Conservation (phyloP, 2,888 invertebrate species). For the Eupelmus urozonus region DNA sequence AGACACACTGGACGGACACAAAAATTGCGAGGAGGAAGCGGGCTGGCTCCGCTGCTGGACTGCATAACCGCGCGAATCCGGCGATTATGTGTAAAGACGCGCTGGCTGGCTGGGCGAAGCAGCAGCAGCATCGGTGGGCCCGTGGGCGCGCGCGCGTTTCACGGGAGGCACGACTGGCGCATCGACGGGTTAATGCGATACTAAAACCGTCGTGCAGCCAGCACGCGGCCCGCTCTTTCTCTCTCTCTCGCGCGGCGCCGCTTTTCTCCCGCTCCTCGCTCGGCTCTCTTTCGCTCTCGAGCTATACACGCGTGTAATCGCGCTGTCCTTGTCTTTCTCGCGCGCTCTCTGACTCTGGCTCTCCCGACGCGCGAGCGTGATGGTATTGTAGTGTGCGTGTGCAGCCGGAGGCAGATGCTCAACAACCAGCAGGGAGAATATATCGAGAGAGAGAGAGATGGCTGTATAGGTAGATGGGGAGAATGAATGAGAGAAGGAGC, state of each 20-base stretch:
- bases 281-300: slow-evolving; percentile 5
- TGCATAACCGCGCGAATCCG: no score
- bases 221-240: slow-evolving; percentile 30
- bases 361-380: neutral
- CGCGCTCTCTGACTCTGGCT: neutral
- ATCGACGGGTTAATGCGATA: slow-evolving; percentile 55
- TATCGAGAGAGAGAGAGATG: slow-evolving; percentile 26
- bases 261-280: slow-evolving; percentile 1
- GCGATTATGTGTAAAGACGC: neutral
- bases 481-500: neutral
- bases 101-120: neutral
- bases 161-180: slow-evolving; percentile 23
- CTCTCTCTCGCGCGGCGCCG: slow-evolving; percentile 14
- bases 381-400: slow-evolving; percentile 8
- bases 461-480: neutral
- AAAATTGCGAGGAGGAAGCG: no score
- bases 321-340: slow-evolving; percentile 23
- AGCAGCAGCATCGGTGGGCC: neutral
- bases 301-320: slow-evolving; percentile 7
- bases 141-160: neutral
- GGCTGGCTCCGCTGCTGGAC: neutral
- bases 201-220: slow-evolving; percentile 50
- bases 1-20: no score
- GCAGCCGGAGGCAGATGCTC: slow-evolving; percentile 50
- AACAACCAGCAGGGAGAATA: neutral